Evolutionary conservation across 1,140 invertebrate genomes (phyloP).

Genomic region (Pachyrhynchus sulphureomaculatus): DNA sequence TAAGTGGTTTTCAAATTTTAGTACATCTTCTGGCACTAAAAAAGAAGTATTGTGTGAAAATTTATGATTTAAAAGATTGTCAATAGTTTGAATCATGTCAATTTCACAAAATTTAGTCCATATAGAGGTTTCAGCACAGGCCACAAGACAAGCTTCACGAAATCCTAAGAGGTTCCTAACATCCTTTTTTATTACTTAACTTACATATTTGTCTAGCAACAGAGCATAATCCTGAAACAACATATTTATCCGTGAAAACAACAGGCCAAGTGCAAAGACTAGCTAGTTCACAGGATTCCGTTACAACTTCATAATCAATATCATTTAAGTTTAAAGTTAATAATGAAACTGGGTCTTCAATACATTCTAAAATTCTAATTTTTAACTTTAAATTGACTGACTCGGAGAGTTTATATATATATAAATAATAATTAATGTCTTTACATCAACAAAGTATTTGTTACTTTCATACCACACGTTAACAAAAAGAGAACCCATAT

Average conservation of each 20-base stretch:
- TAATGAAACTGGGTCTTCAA: background rate
- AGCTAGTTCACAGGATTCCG: conserved; percentile 37
- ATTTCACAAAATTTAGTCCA: conserved; percentile 94
- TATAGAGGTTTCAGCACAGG: conserved; percentile 80
- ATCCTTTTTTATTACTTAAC: conserved; percentile 44
- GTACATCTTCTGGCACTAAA: conserved; percentile 62
- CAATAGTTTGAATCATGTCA: conserved; percentile 65
- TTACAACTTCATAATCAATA: conserved; percentile 17
- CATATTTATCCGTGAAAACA: conserved; percentile 58
- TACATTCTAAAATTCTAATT: conserved; percentile 4
- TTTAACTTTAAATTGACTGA: conserved; percentile 26
- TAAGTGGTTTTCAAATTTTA: conserved; percentile 83
- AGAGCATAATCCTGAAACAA: conserved; percentile 61
- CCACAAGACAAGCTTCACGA: conserved; percentile 72
- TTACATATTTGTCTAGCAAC: conserved; percentile 68
- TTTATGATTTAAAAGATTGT: conserved; percentile 40
- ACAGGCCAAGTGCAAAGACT: conserved; percentile 61
- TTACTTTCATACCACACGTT: conserved; percentile 3
- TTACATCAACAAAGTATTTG: conserved; percentile 35
- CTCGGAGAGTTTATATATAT: conserved; percentile 50
- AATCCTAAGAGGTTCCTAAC: conserved; percentile 70
- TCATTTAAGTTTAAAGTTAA: conserved; percentile 11
- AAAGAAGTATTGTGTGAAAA: conserved; percentile 29
- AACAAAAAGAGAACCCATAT: conserved; percentile 25
- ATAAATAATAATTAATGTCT: conserved; percentile 51